phyloP scores from a whole-genome alignment of 2,797 vertebrate species.

The Amazonetta brasiliensis region DNA sequence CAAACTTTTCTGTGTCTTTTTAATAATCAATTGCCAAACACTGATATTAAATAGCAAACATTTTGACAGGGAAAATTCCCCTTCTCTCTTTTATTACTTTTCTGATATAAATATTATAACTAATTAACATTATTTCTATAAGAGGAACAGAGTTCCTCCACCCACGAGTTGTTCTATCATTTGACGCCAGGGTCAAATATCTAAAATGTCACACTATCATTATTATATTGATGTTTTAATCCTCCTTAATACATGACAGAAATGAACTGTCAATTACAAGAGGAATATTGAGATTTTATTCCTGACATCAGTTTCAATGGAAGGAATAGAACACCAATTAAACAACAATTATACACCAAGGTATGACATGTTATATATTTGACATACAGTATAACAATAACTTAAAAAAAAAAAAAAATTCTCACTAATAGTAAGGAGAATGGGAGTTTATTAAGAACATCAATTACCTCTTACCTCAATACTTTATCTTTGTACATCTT shows the following conservation, averaged over 20 bases:
- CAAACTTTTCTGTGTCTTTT: constrained; percentile 25
- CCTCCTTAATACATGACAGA: constrained; percentile 73
- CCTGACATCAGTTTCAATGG: constrained; percentile 61
- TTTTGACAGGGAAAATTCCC: constrained; percentile 57
- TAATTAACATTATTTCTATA: constrained; percentile 67
- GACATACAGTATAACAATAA: constrained; percentile 66
- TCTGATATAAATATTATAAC: constrained; percentile 56
- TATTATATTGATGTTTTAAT: constrained; percentile 77
- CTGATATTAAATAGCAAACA: constrained; percentile 47
- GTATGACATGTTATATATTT: constrained; percentile 69
- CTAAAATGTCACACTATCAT: constrained; percentile 66
- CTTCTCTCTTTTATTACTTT: constrained; percentile 6
- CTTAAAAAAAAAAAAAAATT: neutral
- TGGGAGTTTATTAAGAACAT: constrained; percentile 54
- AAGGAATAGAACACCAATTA: constrained; percentile 78
- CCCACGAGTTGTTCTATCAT: constrained; percentile 58
- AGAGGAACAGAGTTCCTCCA: constrained; percentile 5
- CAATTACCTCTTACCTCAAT: constrained; percentile 25
- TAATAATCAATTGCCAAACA: constrained; percentile 29
- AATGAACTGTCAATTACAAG: constrained; percentile 74
- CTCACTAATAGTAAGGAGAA: constrained; percentile 33
- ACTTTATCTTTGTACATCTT: neutral
- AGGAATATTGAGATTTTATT: constrained; percentile 78
- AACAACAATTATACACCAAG: constrained; percentile 75
- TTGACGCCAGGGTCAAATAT: constrained; percentile 60